A percentile compares a stretch with the other conserved stretches of the same genome.
These are phyloP conservation scores for Macroglossus sobrinus DNA, from an alignment of 2,113 vertebrate species.

Conservation along the genomic window DNA sequence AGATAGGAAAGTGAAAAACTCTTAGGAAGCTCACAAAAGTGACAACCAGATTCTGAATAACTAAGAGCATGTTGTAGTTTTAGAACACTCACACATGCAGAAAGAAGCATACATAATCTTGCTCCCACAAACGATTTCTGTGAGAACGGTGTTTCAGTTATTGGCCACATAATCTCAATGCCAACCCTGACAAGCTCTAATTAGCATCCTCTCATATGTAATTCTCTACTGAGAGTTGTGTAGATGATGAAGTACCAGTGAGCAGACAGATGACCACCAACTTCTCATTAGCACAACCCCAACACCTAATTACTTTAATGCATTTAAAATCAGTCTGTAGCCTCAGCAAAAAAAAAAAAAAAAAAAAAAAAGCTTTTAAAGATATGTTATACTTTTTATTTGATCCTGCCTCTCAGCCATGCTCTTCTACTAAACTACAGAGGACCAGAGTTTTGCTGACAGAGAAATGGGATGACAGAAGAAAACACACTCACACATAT, in stretches of 20 bases:
- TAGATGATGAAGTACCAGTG: background rate
- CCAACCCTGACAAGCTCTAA: background rate
- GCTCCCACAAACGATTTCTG: background rate
- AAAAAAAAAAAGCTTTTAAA: background rate
- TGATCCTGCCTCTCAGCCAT: background rate
- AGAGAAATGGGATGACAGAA: background rate
- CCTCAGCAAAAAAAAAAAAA: background rate
- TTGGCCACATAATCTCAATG: background rate
- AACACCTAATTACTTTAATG: background rate
- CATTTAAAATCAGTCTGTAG: background rate
- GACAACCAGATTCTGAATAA: background rate
- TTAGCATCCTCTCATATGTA: background rate
- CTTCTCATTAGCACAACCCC: background rate
- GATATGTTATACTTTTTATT: background rate
- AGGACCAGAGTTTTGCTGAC: background rate
- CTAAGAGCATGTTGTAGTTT: background rate
- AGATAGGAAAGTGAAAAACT: background rate
- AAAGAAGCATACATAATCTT: background rate
- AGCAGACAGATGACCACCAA: background rate
- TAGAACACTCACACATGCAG: background rate
- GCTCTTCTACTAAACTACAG: background rate
- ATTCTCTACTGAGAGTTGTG: background rate
- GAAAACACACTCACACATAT: background rate
- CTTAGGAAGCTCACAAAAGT: background rate
- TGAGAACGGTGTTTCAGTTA: background rate